A percentile compares a stretch with the other conserved stretches of the same genome.
phyloP scores from a whole-genome alignment of 2,888 invertebrate genomes.

The Tetragnatha montana region DNA sequence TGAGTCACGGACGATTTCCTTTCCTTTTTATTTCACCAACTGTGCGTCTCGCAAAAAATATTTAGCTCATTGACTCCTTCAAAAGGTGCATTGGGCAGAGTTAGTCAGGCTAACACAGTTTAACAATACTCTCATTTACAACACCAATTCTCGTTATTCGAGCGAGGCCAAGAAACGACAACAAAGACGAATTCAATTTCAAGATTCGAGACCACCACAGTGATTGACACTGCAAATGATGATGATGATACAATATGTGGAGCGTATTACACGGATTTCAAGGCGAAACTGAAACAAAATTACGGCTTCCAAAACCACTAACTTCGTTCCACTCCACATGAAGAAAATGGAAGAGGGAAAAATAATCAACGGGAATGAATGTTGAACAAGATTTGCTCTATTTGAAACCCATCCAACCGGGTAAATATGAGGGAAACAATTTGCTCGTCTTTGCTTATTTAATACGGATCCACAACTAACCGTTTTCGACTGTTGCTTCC shows the following conservation, averaged over 20 bases:
- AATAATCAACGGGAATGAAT: constrained; percentile 14
- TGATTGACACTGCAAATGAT: no score
- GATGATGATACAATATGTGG: background rate
- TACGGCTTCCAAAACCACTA: background rate
- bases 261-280: background rate
- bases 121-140: no score
- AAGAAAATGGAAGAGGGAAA: constrained; percentile 7
- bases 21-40: no score
- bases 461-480: background rate
- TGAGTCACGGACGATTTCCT: no score
- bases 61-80: no score
- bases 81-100: no score
- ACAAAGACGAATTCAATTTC: no score
- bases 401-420: constrained; percentile 16
- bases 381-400: constrained; percentile 23
- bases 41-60: no score
- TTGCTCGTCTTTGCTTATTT: constrained; percentile 17
- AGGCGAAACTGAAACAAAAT: background rate
- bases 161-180: no score
- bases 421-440: constrained; percentile 29
- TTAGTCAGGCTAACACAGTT: no score
- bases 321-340: background rate
- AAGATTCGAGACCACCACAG: no score
- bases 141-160: no score
- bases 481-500: background rate